Evolutionary conservation across 2,113 vertebrate species (phyloP), one percentile per base, ranked within the genome.

Genomic region (Podilymbus podiceps): DNA sequence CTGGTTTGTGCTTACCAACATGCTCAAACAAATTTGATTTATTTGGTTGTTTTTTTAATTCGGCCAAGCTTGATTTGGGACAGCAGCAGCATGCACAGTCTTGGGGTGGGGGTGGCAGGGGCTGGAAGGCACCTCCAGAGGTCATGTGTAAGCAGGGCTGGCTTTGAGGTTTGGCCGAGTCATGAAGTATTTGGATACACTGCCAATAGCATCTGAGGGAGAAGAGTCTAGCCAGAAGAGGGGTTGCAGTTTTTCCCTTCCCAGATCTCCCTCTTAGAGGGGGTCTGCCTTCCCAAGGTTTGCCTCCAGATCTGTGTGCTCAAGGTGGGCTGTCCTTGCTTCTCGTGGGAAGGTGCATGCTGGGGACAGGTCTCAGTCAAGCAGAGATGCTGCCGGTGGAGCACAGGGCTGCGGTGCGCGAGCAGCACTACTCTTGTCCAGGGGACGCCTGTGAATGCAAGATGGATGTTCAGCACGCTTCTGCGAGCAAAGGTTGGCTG

Each of bases 401-500:
- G 47, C 8, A 3, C 9, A 10, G 30, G 28, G 40, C 75, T n/a
- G n/a, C 4, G 4, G 33, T 40, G 23, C 42, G 10, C 33, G 12
- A 20, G 12, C 1, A 0, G 20, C 0, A 1, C 38, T 23, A 33
- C 62, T 75, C 17, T 49, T 49, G 18, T 47, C 46, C 1, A 2
- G 46, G 23, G 28, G 8, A 23, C 59, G 46, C 24, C 63, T 75
- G 27, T 38, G 60, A 9, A 31, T 14, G 23, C 8, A 30, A 90
- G 69, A 17, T 27, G 83, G 73, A 11, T 90, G 38, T 82, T 87
- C 35, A 38, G 33, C 12, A 66, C 67, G 63, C 52, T 60, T 68
- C 50, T 75, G 31, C 8, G 11, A 58, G 47, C 77, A 44, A 42
- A 52, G 30, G 10, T 15, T 87, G 72, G 15, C 49, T 79, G 28